Percentiles rank a stretch among this genome's conserved stretches.
Evolutionary conservation across 2,797 vertebrate species (phyloP).

Genomic region (Nannoperca obscura): DNA sequence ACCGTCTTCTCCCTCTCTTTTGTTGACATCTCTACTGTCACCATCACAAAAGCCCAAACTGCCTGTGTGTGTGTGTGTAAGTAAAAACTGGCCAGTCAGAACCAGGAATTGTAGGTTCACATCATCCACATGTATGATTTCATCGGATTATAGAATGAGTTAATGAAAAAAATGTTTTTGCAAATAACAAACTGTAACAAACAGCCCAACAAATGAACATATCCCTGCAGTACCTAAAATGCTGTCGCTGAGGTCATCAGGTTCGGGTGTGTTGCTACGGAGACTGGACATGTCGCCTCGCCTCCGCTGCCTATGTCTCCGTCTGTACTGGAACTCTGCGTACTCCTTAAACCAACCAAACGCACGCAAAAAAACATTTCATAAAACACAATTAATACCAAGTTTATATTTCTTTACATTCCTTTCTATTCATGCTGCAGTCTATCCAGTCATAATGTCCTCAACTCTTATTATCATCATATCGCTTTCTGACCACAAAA

Average conservation of each 20-base stretch:
- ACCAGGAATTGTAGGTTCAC: not conserved
- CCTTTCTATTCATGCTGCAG: not conserved
- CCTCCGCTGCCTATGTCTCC: slow-evolving; percentile 93
- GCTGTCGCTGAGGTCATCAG: slow-evolving; percentile 90
- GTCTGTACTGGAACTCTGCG: slow-evolving; percentile 98
- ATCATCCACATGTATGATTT: not conserved
- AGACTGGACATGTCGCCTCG: slow-evolving; percentile 94
- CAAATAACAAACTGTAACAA: not conserved
- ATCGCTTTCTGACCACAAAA: not conserved
- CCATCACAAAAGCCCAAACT: not conserved
- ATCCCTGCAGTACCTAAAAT: slow-evolving; percentile 85
- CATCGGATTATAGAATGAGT: not conserved
- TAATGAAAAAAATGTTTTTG: not conserved
- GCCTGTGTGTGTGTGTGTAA: no score
- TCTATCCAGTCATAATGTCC: not conserved
- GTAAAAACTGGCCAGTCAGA: not conserved
- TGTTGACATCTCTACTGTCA: not conserved
- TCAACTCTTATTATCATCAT: not conserved
- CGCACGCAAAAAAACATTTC: not conserved
- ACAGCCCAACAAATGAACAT: not conserved
- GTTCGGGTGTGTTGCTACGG: slow-evolving; percentile 91
- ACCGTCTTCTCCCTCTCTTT: not conserved
- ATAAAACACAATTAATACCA: not conserved
- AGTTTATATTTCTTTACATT: not conserved
- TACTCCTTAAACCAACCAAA: slow-evolving; percentile 87